phyloP scores from a whole-genome alignment of 2,888 invertebrate genomes.

The Xestobium rufovillosum region DNA sequence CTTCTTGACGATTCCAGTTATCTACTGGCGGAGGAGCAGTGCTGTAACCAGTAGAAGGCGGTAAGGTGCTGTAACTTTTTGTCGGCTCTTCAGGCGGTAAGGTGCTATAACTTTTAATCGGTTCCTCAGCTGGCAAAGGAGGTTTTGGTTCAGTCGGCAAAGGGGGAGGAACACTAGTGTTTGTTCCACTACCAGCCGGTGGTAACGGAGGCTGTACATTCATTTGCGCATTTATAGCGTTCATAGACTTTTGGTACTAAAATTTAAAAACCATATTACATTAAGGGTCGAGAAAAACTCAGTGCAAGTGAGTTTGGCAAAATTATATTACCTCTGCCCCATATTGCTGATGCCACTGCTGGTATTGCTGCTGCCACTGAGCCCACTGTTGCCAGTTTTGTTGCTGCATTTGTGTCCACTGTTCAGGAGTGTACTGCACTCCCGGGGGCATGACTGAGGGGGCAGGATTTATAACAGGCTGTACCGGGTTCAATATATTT shows the following conservation, averaged over 20 bases:
- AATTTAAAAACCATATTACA: constrained; percentile 31
- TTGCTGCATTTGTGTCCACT: constrained; percentile 62
- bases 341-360: constrained; percentile 69
- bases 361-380: constrained; percentile 71
- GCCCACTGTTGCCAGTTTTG: constrained; percentile 69
- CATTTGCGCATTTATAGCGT: constrained; percentile 29
- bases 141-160: constrained; percentile 43
- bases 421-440: constrained; percentile 54
- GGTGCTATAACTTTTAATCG: constrained; percentile 18
- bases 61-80: constrained; percentile 24
- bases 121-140: constrained; percentile 39
- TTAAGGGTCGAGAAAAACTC: too few species aligned
- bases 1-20: constrained; percentile 1
- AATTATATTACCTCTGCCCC: constrained; percentile 56
- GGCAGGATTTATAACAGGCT: constrained; percentile 29
- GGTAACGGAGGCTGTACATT: constrained; percentile 37
- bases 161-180: constrained; percentile 42
- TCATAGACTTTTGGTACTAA: constrained; percentile 49
- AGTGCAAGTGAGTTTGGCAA: constrained; percentile 23
- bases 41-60: constrained; percentile 20
- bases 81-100: constrained; percentile 9
- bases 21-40: constrained; percentile 24
- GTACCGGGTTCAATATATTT: background rate
- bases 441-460: constrained; percentile 29
- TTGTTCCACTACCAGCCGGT: constrained; percentile 33